Base-by-base conservation (phyloP, 2,888 invertebrate genomes). In the Philopedon plagiatum region DNA sequence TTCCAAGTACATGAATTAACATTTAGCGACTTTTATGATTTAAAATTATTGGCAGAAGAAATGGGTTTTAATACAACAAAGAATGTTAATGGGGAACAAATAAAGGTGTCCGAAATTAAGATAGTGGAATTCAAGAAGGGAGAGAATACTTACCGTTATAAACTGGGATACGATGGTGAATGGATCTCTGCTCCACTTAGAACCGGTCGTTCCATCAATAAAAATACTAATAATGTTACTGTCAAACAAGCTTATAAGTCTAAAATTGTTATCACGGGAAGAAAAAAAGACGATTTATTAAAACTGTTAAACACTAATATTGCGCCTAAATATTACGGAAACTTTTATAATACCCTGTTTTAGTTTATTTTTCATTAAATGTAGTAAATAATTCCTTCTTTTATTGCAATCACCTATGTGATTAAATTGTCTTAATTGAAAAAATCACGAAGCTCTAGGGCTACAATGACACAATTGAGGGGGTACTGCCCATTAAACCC, bases 281-380 rank as follows among this genome's bases (percentile, higher is more conserved):
- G 44, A n/a, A 62, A 62, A 62, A 46, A 46, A 23, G 44, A 46
- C 5, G 62, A 41, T 62, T 46, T 62, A 44, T 21, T 44, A 62
- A 46, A 23, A 44, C 23, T 62, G 39, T 9, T 46, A 23, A 23
- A 46, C 1, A 23, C 21, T 46, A 15, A 15, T 13, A 46, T 46
- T 5, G 13, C 18, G 1, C 60, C 60, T n/a, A 18, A 60, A 7
- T 60, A 37, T 39, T 60, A 60, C 23, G 21, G 18, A 60, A 23
- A 19, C 13, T 60, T 60, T 60, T 60, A 37, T 60, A 19, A 37
- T 60, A 37, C 60, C 23, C 9, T 46, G 34, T 37, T 58, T 11
- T 58, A 58, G 34, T 8, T 58, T 58, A 15, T 58, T 58, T 58
- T 58, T 26, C 5, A 32, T 58, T 58, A 58, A 58, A 58, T 29